Percentiles rank a stretch among this genome's conserved stretches.
phyloP scores from a whole-genome alignment of 1,140 invertebrate genomes.

The Anastrepha ludens region DNA sequence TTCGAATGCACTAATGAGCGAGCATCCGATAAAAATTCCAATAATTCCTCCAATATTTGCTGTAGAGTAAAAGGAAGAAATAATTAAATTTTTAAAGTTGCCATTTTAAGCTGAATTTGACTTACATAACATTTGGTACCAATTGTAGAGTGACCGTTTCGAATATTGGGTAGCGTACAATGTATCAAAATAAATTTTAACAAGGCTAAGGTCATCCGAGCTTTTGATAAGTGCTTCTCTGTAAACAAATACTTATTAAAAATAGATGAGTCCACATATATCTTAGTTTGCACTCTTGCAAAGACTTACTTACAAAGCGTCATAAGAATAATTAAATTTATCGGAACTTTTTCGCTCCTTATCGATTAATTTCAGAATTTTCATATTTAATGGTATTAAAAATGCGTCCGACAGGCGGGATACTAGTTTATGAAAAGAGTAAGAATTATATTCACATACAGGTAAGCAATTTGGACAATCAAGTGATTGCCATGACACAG shows the following conservation, averaged over 20 bases:
- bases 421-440: neutral
- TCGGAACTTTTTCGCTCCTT: neutral
- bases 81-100: neutral
- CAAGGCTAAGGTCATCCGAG: neutral
- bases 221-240: neutral
- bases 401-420: neutral
- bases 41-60: conserved; percentile 39
- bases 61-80: neutral
- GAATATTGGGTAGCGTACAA: neutral
- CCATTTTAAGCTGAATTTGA: neutral
- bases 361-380: neutral
- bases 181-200: neutral
- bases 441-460: neutral
- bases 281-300: neutral
- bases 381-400: neutral
- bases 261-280: neutral
- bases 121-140: conserved; percentile 47
- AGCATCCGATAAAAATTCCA: conserved; percentile 21
- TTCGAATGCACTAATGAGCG: conserved; percentile 23
- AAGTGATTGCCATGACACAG: neutral
- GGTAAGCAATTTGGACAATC: neutral
- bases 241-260: neutral
- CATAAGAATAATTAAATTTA: neutral
- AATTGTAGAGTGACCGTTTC: neutral
- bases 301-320: neutral